Percentiles rank a stretch among this genome's conserved stretches.
Conservation (phyloP, 2,113 vertebrate genomes). For the Epinephelus lanceolatus region DNA sequence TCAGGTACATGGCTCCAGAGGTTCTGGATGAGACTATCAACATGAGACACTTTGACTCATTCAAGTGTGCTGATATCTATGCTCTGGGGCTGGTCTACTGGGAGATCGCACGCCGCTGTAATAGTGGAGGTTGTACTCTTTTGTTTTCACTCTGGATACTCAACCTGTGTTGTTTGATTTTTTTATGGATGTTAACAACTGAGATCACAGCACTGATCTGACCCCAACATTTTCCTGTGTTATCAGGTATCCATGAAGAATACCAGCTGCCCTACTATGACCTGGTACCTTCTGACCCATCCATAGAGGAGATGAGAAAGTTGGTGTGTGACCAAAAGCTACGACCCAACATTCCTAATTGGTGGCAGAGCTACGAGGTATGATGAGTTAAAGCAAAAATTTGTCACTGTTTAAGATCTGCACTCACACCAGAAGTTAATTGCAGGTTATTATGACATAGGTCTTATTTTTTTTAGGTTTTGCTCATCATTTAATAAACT, state of each 20-base stretch:
- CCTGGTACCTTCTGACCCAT: slow-evolving; percentile 95
- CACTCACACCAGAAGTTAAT: neutral
- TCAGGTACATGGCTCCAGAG: slow-evolving; percentile 98
- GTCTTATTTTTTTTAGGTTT: neutral
- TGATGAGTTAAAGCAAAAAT: neutral
- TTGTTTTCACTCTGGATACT: slow-evolving; percentile 37
- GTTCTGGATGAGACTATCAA: slow-evolving; percentile 97
- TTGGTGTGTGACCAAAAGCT: slow-evolving; percentile 96
- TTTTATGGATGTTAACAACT: neutral
- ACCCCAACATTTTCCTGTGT: slow-evolving; percentile 17
- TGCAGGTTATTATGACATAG: neutral
- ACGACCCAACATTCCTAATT: slow-evolving; percentile 94
- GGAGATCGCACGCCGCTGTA: slow-evolving; percentile 96
- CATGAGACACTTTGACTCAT: slow-evolving; percentile 98
- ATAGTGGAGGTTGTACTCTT: slow-evolving; percentile 88
- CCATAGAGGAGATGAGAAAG: slow-evolving; percentile 98
- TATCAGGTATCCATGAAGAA: slow-evolving; percentile 93
- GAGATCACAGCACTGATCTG: slow-evolving; percentile 16
- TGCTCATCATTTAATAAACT: neutral
- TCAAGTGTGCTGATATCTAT: slow-evolving; percentile 97
- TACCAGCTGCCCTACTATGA: slow-evolving; percentile 98
- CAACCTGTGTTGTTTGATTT: slow-evolving; percentile 23
- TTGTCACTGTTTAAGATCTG: neutral
- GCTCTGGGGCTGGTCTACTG: slow-evolving; percentile 96
- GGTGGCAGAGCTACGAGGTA: slow-evolving; percentile 99